Percentiles rank a stretch among this genome's conserved stretches.
Evolutionary conservation across 2,888 invertebrate species (phyloP).

Genomic region (Crioceris asparagi): DNA sequence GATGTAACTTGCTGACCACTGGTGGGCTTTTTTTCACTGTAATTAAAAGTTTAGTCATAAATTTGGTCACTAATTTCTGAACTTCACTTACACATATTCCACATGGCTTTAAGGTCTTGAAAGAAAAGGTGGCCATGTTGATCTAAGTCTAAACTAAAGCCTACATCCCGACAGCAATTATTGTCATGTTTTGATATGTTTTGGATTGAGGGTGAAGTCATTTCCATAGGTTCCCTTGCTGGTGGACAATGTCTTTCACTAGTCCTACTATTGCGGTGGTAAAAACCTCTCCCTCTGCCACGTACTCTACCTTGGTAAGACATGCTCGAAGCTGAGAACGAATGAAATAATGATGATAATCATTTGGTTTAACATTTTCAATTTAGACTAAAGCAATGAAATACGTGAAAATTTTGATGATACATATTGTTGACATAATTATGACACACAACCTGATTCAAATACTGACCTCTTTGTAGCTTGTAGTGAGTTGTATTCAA

Average conservation of each 20-base stretch:
- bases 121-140: conserved; percentile 37
- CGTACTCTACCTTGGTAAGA: conserved; percentile 20
- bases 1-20: conserved; percentile 32
- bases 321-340: conserved; percentile 15
- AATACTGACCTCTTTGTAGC: conserved; percentile 3
- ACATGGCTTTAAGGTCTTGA: conserved; percentile 35
- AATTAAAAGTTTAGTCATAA: conserved; percentile 13
- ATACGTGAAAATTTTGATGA: not conserved
- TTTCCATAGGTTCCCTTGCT: conserved; percentile 6
- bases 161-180: conserved; percentile 33
- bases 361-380: too few relatives aligned
- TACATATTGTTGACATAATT: conserved; percentile 1
- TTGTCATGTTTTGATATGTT: conserved; percentile 29
- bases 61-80: not conserved
- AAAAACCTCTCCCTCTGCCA: conserved; percentile 20
- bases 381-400: not conserved
- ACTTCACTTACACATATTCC: conserved; percentile 26
- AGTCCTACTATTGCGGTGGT: conserved; percentile 12
- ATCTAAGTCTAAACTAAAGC: conserved; percentile 39
- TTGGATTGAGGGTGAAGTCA: conserved; percentile 9
- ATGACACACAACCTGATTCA: conserved; percentile 8
- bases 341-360: conserved; percentile 5
- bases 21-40: conserved; percentile 36
- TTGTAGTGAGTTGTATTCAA: too few relatives aligned
- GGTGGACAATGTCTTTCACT: conserved; percentile 1